Conservation (phyloP, 2,113 vertebrate genomes). For the Urocitellus parryii region DNA sequence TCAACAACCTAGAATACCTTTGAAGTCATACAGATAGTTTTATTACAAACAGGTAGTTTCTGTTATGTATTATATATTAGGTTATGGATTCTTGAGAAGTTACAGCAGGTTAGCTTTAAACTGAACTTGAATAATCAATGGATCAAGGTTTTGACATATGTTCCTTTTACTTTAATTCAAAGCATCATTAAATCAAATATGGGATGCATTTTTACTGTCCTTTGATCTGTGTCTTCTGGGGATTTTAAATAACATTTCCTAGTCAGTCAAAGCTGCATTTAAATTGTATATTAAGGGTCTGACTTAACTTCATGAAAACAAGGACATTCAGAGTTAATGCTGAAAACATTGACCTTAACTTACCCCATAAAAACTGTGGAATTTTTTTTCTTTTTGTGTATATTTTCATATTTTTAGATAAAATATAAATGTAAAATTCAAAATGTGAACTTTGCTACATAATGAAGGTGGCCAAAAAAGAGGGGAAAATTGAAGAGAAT, state of each 20-base stretch:
- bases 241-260: conserved; percentile 77
- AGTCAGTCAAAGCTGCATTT: conserved; percentile 72
- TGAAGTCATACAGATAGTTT: conserved; percentile 54
- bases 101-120: conserved; percentile 55
- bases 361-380: conserved; percentile 13
- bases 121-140: conserved; percentile 73
- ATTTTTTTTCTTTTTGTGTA: not conserved
- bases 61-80: conserved; percentile 56
- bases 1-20: conserved; percentile 7
- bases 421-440: conserved; percentile 53
- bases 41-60: conserved; percentile 56
- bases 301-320: conserved; percentile 71
- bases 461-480: conserved; percentile 5
- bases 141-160: conserved; percentile 79
- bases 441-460: conserved; percentile 4
- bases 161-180: conserved; percentile 79
- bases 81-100: conserved; percentile 22
- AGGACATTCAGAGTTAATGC: conserved; percentile 67
- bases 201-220: conserved; percentile 73
- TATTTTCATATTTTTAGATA: conserved; percentile 53
- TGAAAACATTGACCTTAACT: conserved; percentile 72
- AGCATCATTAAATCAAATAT: conserved; percentile 79
- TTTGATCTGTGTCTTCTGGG: conserved; percentile 77
- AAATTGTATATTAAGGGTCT: conserved; percentile 72
- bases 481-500: conserved; percentile 4